Base-by-base conservation (phyloP, 2,113 vertebrate species). In the Progne subis region DNA sequence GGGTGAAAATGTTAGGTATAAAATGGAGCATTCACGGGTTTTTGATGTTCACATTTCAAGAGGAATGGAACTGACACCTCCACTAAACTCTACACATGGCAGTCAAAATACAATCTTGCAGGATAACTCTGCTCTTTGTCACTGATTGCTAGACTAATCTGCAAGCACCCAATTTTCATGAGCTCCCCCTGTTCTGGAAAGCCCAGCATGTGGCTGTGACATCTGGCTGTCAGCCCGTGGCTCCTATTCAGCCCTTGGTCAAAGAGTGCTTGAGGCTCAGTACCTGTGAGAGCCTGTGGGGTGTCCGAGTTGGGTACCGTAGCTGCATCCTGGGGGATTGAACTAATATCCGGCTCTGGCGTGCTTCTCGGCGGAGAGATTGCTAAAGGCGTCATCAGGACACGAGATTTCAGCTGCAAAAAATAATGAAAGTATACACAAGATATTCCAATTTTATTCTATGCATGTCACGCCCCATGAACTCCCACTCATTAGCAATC, bases 281-380 rank as follows among this genome's bases (percentile, higher is more conserved):
- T 98, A 99, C 99, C 99, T 99, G 98, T 99, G 79, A 99, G 98
- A 95, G 98, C 97, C 96, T 99, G 98, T 17, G 99, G 98, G 17
- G 98, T 97, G 67, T 97, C 98, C 0, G 99, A 98, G 94, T 98
- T 98, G 67, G 99, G 99, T 25, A 99, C 93, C 0, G 98, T 99
- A 77, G 99, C 99, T 82, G 99, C 98, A 8, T 99, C 99, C 97
- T 99, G 99, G 20, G 99, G 99, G 74, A 99, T 98, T 44, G 99
- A 99, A 81, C 99, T 99, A 97, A 99, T 98, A 94, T 99, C 99
- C 0, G 99, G 99, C 95, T 99, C 99, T 0, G 99, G 99, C 2
- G 99, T 99, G 95, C 99, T 99, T 96, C 98, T 97, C 5, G 98
- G 99, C 3, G 99, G 98, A 55, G 98, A 99, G 96, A 98, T 98